Conservation (phyloP, 2,113 vertebrate genomes). For the Lethenteron reissneri region DNA sequence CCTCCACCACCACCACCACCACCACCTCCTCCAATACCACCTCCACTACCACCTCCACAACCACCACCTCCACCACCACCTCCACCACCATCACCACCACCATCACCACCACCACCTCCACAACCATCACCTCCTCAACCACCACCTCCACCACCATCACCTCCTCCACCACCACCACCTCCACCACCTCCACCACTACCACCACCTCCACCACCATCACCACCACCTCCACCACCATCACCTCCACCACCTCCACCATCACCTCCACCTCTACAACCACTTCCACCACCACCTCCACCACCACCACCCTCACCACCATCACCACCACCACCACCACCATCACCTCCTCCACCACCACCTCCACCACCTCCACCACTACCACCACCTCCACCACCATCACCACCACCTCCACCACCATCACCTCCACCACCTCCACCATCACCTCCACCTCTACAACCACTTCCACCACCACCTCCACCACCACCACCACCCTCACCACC, state of each 20-base stretch:
- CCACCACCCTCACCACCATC: background rate
- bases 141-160: background rate
- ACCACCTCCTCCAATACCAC: background rate
- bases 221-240: background rate
- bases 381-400: background rate
- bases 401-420: background rate
- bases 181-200: background rate
- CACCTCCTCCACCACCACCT: background rate
- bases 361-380: too few relatives aligned
- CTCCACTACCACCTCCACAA: background rate
- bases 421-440: background rate
- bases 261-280: background rate
- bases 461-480: background rate
- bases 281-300: background rate
- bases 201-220: background rate
- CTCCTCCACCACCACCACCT: background rate
- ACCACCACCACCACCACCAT: background rate
- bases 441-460: background rate
- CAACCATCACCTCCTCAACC: background rate
- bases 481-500: background rate
- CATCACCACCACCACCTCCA: background rate
- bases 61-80: background rate
- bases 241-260: background rate
- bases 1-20: background rate
- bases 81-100: background rate